phyloP scores from a whole-genome alignment of 2,113 vertebrate genomes.

The Ceyx margarethae region DNA sequence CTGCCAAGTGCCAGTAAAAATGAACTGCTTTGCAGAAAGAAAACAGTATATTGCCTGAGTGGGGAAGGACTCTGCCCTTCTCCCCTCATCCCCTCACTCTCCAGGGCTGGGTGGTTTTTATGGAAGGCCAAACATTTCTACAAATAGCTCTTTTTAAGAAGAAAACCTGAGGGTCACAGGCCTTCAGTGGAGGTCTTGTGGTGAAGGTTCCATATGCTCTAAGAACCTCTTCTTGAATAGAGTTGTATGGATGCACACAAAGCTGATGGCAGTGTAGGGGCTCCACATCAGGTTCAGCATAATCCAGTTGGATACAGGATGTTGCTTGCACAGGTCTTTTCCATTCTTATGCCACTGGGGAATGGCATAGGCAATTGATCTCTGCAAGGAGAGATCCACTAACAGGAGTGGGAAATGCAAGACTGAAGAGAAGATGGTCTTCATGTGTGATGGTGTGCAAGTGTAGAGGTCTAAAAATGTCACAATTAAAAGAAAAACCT shows the following conservation, averaged over 20 bases:
- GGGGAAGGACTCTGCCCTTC: background rate
- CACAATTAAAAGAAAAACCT: background rate
- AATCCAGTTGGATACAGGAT: background rate
- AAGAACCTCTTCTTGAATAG: background rate
- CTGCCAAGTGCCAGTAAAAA: background rate
- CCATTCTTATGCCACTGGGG: background rate
- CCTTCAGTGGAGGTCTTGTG: background rate
- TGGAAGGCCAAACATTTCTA: background rate
- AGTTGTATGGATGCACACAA: background rate
- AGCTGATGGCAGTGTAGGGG: background rate
- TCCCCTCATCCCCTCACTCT: background rate
- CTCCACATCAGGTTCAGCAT: background rate
- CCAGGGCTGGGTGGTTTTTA: background rate
- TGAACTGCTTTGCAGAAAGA: background rate
- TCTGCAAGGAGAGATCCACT: background rate
- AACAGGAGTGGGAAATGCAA: background rate
- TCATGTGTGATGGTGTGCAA: background rate
- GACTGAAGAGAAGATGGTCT: background rate
- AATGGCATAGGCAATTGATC: background rate
- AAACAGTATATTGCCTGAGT: background rate
- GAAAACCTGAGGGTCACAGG: background rate
- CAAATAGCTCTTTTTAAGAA: background rate
- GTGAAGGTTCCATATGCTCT: background rate
- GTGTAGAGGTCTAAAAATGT: background rate
- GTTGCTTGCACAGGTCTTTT: background rate